A percentile compares a stretch with the other conserved stretches of the same genome.
phyloP scores from a whole-genome alignment of 2,113 vertebrate genomes.

The Chelonoidis abingdonii region DNA sequence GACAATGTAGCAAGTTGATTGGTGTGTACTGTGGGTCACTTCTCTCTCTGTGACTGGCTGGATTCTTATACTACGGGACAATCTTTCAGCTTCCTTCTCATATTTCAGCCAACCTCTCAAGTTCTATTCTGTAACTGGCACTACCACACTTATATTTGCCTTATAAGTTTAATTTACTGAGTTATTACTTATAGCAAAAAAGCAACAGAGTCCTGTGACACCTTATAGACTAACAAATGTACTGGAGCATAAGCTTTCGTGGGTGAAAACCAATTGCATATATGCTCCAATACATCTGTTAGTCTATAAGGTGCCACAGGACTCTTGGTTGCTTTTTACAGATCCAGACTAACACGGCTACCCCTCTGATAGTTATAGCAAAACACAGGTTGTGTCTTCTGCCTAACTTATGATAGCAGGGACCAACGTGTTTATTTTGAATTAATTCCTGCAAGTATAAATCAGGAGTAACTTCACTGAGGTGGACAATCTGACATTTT shows the following conservation, averaged over 20 bases:
- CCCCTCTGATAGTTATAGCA: neutral
- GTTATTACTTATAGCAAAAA: neutral
- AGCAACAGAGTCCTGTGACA: too few species aligned
- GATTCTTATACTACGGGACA: neutral
- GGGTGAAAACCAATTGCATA: too few species aligned
- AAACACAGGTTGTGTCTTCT: neutral
- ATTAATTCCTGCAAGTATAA: neutral
- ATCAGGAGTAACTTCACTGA: neutral
- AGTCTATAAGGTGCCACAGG: too few species aligned
- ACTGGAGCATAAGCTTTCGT: too few species aligned
- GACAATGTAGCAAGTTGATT: too few species aligned
- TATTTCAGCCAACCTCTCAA: neutral
- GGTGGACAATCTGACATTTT: neutral
- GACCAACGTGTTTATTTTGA: neutral
- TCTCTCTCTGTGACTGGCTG: neutral
- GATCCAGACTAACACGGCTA: too few species aligned
- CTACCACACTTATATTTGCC: neutral
- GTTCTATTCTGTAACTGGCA: neutral
- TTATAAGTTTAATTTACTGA: neutral
- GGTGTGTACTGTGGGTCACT: neutral
- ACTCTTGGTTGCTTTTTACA: too few species aligned
- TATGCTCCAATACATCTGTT: too few species aligned
- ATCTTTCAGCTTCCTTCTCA: neutral
- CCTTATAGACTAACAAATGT: too few species aligned
- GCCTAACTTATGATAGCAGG: neutral